phyloP scores from a whole-genome alignment of 1,140 invertebrate genomes.

The Cherax destructor region DNA sequence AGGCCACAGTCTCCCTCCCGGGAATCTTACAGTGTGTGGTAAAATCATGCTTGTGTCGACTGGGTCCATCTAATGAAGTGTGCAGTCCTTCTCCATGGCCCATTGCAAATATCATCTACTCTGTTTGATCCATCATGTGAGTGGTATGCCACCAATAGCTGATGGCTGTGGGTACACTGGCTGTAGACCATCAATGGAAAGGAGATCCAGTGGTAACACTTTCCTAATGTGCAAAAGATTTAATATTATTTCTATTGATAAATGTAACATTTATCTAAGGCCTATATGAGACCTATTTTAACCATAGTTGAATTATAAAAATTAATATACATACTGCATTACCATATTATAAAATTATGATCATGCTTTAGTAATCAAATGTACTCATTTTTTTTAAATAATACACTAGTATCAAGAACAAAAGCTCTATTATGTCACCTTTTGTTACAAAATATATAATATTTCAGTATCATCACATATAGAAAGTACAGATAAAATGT shows the following conservation, averaged over 20 bases:
- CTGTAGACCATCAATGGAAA: conserved; percentile 43
- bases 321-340: too few relatives aligned
- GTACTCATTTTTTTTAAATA: too few relatives aligned
- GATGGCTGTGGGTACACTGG: conserved; percentile 41
- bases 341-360: too few relatives aligned
- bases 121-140: conserved; percentile 20
- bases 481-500: background rate
- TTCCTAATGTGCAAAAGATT: conserved; percentile 19
- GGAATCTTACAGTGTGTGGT: conserved; percentile 52
- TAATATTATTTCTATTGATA: too few relatives aligned
- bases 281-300: too few relatives aligned
- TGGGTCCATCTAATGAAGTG: background rate
- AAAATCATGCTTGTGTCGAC: conserved; percentile 25
- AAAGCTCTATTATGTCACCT: too few relatives aligned
- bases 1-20: conserved; percentile 50
- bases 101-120: background rate
- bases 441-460: too few relatives aligned
- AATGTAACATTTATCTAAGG: too few relatives aligned
- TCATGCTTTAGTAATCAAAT: too few relatives aligned
- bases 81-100: conserved; percentile 14
- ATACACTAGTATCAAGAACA: too few relatives aligned
- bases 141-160: conserved; percentile 42
- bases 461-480: too few relatives aligned
- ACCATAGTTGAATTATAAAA: too few relatives aligned
- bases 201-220: conserved; percentile 36